Evolutionary conservation across 2,113 vertebrate species (phyloP).

Genomic region (Myotis davidii): DNA sequence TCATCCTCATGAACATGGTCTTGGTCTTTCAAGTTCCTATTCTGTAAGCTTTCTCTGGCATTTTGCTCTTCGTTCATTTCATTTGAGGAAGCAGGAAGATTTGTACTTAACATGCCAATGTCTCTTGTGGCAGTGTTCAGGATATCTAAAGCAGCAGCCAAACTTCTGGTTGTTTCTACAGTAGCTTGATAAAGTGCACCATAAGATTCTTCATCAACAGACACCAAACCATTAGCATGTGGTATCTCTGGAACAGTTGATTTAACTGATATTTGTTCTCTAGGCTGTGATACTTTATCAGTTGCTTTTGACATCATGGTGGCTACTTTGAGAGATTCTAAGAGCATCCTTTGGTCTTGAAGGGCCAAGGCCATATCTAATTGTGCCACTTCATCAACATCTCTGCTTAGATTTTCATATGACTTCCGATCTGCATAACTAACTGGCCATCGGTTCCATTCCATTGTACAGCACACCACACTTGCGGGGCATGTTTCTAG

Average conservation of each 20-base stretch:
- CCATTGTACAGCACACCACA: slow-evolving; percentile 98
- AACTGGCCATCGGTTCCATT: slow-evolving; percentile 98
- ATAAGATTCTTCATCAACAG: slow-evolving; percentile 92
- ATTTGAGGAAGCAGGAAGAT: slow-evolving; percentile 82
- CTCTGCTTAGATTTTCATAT: slow-evolving; percentile 94
- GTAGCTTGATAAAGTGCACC: slow-evolving; percentile 95
- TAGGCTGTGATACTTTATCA: slow-evolving; percentile 82
- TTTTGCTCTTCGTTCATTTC: slow-evolving; percentile 87
- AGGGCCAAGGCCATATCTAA: slow-evolving; percentile 97
- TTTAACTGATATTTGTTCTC: slow-evolving; percentile 87
- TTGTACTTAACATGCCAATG: slow-evolving; percentile 89
- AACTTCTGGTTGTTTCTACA: slow-evolving; percentile 94
- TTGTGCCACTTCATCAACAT: slow-evolving; percentile 95
- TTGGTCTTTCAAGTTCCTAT: slow-evolving; percentile 84
- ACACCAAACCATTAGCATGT: slow-evolving; percentile 90
- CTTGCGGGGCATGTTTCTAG: slow-evolving; percentile 96
- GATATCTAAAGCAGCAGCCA: slow-evolving; percentile 94
- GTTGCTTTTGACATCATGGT: slow-evolving; percentile 92
- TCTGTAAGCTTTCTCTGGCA: slow-evolving; percentile 81
- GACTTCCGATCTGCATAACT: slow-evolving; percentile 95
- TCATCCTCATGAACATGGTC: slow-evolving; percentile 88
- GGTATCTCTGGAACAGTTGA: slow-evolving; percentile 85
- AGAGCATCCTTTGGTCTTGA: slow-evolving; percentile 95
- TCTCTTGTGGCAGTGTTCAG: slow-evolving; percentile 92
- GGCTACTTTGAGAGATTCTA: slow-evolving; percentile 96